These are phyloP conservation scores for Phrynocephalus forsythii DNA, from an alignment of 2,797 vertebrate genomes.

Conservation along the genomic window DNA sequence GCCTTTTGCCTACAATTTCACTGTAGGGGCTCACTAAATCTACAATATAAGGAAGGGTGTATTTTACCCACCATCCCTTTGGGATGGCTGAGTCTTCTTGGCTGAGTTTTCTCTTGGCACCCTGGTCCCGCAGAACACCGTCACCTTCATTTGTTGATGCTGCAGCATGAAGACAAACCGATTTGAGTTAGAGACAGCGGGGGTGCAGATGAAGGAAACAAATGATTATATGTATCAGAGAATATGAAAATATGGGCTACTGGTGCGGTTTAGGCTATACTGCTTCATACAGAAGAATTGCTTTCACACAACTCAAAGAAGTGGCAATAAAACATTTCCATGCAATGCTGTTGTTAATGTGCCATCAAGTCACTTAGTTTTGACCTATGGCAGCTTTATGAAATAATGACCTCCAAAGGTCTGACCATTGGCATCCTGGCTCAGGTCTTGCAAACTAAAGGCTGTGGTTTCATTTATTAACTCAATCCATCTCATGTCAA, in stretches of 20 bases:
- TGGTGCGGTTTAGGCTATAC: not conserved
- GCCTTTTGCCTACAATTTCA: not conserved
- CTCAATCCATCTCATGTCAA: too few species aligned
- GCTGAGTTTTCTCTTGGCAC: conserved; percentile 24
- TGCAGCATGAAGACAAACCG: not conserved
- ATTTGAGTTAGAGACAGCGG: conserved; percentile 7
- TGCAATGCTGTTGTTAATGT: not conserved
- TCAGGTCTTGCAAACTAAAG: too few species aligned
- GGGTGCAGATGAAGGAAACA: not conserved
- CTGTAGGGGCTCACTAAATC: not conserved
- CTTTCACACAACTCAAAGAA: conserved; percentile 1
- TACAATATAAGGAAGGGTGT: not conserved
- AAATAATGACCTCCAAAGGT: too few species aligned
- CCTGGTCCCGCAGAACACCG: conserved; percentile 7
- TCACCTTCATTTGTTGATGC: not conserved
- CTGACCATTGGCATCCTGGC: too few species aligned
- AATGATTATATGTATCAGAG: not conserved
- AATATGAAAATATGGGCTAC: conserved; percentile 25
- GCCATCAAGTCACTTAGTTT: too few species aligned
- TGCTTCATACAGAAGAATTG: not conserved
- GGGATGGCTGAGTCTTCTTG: conserved; percentile 24
- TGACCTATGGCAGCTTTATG: too few species aligned
- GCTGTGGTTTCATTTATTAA: too few species aligned
- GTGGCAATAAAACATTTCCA: not conserved
- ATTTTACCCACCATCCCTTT: conserved; percentile 9